Conservation (phyloP, 2,797 vertebrate species). For the Sciurus vulgaris region DNA sequence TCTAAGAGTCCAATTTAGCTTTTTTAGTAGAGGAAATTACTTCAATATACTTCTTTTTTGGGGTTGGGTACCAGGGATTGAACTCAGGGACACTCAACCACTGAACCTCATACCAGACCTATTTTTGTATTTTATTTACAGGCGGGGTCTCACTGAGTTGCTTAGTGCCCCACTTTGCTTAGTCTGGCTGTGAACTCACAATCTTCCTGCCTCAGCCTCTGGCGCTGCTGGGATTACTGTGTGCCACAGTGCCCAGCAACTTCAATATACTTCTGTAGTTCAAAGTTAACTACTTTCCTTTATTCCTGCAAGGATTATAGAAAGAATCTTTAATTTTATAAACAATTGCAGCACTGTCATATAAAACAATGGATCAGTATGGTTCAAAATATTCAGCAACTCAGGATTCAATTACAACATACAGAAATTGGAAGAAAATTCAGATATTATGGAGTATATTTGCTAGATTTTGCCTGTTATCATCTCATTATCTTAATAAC, state of each 20-base stretch:
- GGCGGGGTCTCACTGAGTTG: too few species aligned
- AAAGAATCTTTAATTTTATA: constrained; percentile 35
- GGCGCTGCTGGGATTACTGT: too few species aligned
- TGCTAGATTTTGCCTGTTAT: neutral
- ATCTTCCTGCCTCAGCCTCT: too few species aligned
- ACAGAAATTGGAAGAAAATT: neutral
- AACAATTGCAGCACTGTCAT: constrained; percentile 15
- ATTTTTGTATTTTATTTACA: too few species aligned
- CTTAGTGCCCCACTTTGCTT: too few species aligned
- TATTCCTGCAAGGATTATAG: constrained; percentile 17
- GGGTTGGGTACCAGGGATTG: too few species aligned
- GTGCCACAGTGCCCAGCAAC: too few species aligned
- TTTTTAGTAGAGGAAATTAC: neutral
- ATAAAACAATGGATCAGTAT: constrained; percentile 35
- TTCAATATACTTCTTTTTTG: neutral
- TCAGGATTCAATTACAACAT: neutral
- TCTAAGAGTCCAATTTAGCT: neutral
- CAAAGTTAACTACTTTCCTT: constrained; percentile 48
- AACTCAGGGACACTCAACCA: too few species aligned
- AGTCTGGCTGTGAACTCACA: too few species aligned
- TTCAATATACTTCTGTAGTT: neutral
- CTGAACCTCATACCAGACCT: too few species aligned
- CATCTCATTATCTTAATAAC: neutral
- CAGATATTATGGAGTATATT: neutral
- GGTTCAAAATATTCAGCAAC: neutral